Conservation (phyloP, 2,888 invertebrate genomes). For the Thereva unica region DNA sequence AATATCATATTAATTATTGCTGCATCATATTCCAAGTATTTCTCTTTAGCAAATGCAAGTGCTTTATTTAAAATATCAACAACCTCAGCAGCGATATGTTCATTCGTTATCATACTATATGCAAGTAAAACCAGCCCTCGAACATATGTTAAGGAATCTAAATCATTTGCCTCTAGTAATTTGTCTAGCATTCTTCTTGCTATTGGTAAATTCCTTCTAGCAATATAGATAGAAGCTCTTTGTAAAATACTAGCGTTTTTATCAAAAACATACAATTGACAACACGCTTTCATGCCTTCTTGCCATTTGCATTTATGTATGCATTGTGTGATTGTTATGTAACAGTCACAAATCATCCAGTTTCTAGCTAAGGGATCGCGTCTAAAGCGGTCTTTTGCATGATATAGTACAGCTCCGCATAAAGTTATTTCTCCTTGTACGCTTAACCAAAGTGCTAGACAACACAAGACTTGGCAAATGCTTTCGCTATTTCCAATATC, state of each 20-base stretch:
- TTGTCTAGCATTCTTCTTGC: conserved; percentile 53
- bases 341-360: conserved; percentile 71
- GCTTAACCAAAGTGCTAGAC: conserved; percentile 62
- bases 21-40: conserved; percentile 77
- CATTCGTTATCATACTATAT: conserved; percentile 62
- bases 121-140: conserved; percentile 72
- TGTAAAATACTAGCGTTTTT: conserved; percentile 68
- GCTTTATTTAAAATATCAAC: conserved; percentile 69
- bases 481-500: conserved; percentile 68
- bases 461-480: conserved; percentile 71
- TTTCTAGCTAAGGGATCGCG: conserved; percentile 65
- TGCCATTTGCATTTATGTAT: conserved; percentile 65
- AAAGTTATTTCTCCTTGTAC: conserved; percentile 62
- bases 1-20: conserved; percentile 77
- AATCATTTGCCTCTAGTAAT: conserved; percentile 51
- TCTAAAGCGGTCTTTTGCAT: conserved; percentile 68
- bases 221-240: conserved; percentile 55
- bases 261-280: conserved; percentile 69
- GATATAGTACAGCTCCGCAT: conserved; percentile 64
- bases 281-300: conserved; percentile 70
- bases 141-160: conserved; percentile 60
- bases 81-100: conserved; percentile 62
- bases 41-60: conserved; percentile 72
- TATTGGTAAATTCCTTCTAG: conserved; percentile 55
- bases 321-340: conserved; percentile 60